phyloP scores from a whole-genome alignment of 2,888 invertebrate species.

The Lobophora halterata region DNA sequence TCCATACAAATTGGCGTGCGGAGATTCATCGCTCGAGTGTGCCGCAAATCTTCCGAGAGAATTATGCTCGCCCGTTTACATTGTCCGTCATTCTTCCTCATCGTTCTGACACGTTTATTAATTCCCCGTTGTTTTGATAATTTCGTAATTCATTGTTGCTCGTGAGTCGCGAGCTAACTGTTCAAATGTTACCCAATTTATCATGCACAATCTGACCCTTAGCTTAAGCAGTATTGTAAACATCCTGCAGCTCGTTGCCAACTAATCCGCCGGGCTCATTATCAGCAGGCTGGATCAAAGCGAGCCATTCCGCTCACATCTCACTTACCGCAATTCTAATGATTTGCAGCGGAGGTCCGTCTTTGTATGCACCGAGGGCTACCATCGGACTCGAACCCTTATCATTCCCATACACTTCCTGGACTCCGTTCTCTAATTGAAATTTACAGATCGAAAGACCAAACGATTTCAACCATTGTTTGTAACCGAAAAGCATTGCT shows the following conservation, averaged over 20 bases:
- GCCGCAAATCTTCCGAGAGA: constrained; percentile 51
- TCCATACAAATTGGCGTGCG: constrained; percentile 73
- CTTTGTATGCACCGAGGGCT: constrained; percentile 62
- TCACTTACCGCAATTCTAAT: constrained; percentile 75
- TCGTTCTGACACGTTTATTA: constrained; percentile 51
- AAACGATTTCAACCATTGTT: no score
- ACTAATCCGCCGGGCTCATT: constrained; percentile 62
- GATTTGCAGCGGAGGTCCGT: constrained; percentile 71
- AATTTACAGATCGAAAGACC: constrained; percentile 53
- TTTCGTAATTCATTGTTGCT: constrained; percentile 15
- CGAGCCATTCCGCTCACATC: constrained; percentile 72
- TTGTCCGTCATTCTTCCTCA: constrained; percentile 55
- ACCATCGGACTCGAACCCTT: constrained; percentile 23
- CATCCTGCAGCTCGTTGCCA: constrained; percentile 48
- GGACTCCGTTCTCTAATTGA: constrained; percentile 72
- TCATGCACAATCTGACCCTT: constrained; percentile 39
- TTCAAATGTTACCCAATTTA: constrained; percentile 22
- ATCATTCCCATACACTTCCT: constrained; percentile 53
- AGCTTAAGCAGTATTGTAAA: constrained; percentile 36
- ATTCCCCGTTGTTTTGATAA: constrained; percentile 27
- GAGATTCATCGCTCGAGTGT: constrained; percentile 51
- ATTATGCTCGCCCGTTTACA: constrained; percentile 54
- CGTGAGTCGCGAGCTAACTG: constrained; percentile 8
- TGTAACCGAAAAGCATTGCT: no score
- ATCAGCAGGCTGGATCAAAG: constrained; percentile 59